phyloP scores from a whole-genome alignment of 2,113 vertebrate species.

The Hirundichthys speculiger region DNA sequence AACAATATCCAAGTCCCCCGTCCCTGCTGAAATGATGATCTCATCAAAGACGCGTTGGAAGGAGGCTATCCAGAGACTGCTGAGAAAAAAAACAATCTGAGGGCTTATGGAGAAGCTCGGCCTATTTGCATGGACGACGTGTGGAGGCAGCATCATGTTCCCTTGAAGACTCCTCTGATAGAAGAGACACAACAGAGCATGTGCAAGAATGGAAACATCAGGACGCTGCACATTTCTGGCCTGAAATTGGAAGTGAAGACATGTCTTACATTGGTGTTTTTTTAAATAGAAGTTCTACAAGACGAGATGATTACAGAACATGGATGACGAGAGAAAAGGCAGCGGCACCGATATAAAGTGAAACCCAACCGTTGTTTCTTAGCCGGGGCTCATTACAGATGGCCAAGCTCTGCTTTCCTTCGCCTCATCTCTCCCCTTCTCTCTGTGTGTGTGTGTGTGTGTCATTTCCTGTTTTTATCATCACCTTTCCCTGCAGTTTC shows the following conservation, averaged over 20 bases:
- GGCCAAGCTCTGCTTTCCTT: slow-evolving; percentile 32
- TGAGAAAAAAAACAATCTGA: slow-evolving; percentile 27
- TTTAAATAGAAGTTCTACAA: slow-evolving; percentile 32
- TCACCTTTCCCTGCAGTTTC: slow-evolving; percentile 36
- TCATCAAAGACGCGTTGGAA: slow-evolving; percentile 1
- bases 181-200: slow-evolving; percentile 9
- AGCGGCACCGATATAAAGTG: slow-evolving; percentile 48
- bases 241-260: slow-evolving; percentile 28
- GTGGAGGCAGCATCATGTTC: slow-evolving; percentile 4
- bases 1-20: slow-evolving; percentile 1
- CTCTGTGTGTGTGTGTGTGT: too few relatives aligned
- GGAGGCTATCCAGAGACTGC: slow-evolving; percentile 36
- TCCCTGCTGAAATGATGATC: slow-evolving; percentile 34
- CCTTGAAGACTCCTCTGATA: slow-evolving; percentile 32
- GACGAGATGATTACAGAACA: slow-evolving; percentile 51
- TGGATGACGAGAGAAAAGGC: slow-evolving; percentile 26
- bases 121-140: slow-evolving; percentile 48
- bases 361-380: slow-evolving; percentile 59
- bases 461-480: slow-evolving; percentile 64
- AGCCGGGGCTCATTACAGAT: slow-evolving; percentile 69
- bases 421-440: slow-evolving; percentile 21
- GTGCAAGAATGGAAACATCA: slow-evolving; percentile 21
- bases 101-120: slow-evolving; percentile 25
- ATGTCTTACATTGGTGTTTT: slow-evolving; percentile 12
- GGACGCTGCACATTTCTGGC: slow-evolving; percentile 26